A percentile compares a stretch with the other conserved stretches of the same genome.
These are phyloP conservation scores for Hycleus cichorii DNA, from an alignment of 1,140 invertebrate genomes.

Conservation along the genomic window DNA sequence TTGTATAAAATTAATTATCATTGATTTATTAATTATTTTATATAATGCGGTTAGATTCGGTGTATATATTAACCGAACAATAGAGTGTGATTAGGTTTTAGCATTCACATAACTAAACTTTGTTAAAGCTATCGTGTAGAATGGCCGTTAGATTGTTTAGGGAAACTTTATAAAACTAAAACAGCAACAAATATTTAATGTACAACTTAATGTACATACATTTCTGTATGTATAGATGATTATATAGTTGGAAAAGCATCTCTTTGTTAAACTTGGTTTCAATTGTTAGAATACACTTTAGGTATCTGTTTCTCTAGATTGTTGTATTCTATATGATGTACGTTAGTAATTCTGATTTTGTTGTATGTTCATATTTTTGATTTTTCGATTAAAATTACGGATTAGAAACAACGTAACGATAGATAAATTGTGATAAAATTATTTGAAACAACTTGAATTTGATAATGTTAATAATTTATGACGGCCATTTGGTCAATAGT, in stretches of 20 bases:
- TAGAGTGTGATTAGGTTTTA: too few relatives aligned
- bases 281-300: constrained; percentile 9
- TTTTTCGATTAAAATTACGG: not conserved
- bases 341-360: not conserved
- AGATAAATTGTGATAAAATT: not conserved
- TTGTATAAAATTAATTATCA: too few relatives aligned
- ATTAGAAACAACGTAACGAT: not conserved
- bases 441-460: constrained; percentile 3
- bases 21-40: too few relatives aligned
- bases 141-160: constrained; percentile 7
- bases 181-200: constrained; percentile 10
- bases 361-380: not conserved
- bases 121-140: constrained; percentile 1
- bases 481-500: constrained; percentile 8
- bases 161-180: constrained; percentile 9
- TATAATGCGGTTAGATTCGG: too few relatives aligned
- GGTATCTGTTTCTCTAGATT: not conserved
- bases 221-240: too few relatives aligned
- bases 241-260: not conserved
- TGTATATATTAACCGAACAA: too few relatives aligned
- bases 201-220: constrained; percentile 4
- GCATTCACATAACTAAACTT: constrained; percentile 3
- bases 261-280: constrained; percentile 7
- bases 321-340: not conserved
- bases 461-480: constrained; percentile 9